These are phyloP conservation scores for Phenganax subtilis DNA, from an alignment of 92 coral and sea anemone species.

Conservation along the genomic window DNA sequence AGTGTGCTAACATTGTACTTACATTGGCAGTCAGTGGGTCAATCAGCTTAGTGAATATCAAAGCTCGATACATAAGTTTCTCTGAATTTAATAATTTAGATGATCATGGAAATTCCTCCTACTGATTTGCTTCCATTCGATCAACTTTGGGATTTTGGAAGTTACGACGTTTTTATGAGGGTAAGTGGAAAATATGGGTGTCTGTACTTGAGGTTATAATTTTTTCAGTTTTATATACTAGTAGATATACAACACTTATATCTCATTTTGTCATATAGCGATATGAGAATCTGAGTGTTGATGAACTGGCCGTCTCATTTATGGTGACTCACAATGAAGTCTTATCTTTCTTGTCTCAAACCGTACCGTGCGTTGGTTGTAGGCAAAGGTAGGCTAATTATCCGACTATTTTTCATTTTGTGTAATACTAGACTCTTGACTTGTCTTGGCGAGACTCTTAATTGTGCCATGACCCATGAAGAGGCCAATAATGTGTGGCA, in stretches of 20 bases:
- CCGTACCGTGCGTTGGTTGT: slow-evolving; percentile 97
- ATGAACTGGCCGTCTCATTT: slow-evolving; percentile 72
- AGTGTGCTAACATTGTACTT: too few species aligned
- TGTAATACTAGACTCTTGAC: too few species aligned
- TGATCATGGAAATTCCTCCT: slow-evolving; percentile 98
- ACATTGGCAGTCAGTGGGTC: too few species aligned
- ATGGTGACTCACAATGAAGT: slow-evolving; percentile 87
- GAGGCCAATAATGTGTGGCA: too few species aligned
- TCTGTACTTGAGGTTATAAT: background rate
- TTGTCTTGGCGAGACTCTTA: too few species aligned
- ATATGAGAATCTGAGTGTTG: slow-evolving; percentile 69
- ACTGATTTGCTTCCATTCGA: slow-evolving; percentile 68
- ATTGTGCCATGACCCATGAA: too few species aligned
- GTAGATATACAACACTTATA: background rate
- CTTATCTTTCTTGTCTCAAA: slow-evolving; percentile 72
- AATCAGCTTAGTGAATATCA: too few species aligned
- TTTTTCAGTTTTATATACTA: background rate
- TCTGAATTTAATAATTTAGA: slow-evolving; percentile 39
- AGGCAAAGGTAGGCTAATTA: slow-evolving; percentile 67
- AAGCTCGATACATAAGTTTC: too few species aligned
- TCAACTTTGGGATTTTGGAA: slow-evolving; percentile 56
- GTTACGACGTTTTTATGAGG: slow-evolving; percentile 68
- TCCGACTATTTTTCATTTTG: background rate
- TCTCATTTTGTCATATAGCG: slow-evolving; percentile 50
- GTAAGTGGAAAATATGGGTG: slow-evolving; percentile 40